A percentile compares a stretch with the other conserved stretches of the same genome.
Conservation (phyloP, 2,113 vertebrate genomes). For the Sinocyclocheilus anophthalmus region DNA sequence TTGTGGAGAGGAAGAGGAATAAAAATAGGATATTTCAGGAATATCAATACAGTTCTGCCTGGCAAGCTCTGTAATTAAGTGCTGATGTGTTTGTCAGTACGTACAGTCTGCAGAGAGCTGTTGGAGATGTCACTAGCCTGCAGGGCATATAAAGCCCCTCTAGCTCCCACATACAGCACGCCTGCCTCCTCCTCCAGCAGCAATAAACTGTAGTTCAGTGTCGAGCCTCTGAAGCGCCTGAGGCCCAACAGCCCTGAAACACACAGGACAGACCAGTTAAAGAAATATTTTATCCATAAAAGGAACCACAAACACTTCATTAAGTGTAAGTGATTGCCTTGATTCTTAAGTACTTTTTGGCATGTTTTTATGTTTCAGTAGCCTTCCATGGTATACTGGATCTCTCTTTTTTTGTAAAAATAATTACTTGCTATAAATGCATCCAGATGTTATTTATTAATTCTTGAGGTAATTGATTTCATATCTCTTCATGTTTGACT, state of each 20-base stretch:
- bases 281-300: constrained; percentile 34
- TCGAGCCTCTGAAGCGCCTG: constrained; percentile 76
- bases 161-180: constrained; percentile 88
- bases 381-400: neutral
- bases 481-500: neutral
- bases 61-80: neutral
- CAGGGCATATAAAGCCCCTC: constrained; percentile 88
- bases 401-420: neutral
- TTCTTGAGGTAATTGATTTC: neutral
- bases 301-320: neutral
- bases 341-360: neutral
- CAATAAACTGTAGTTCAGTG: constrained; percentile 88
- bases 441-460: neutral
- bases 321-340: neutral
- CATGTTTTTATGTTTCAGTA: neutral
- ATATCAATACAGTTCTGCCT: neutral
- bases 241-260: constrained; percentile 79
- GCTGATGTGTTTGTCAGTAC: constrained; percentile 55
- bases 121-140: constrained; percentile 82
- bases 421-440: neutral
- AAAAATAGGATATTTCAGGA: neutral
- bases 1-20: neutral
- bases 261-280: constrained; percentile 28
- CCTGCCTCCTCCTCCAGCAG: constrained; percentile 85
- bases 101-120: constrained; percentile 79